Percentiles rank a stretch among this genome's conserved stretches.
These are phyloP conservation scores for Electrophaes corylata DNA, from an alignment of 2,888 invertebrate genomes.

Conservation along the genomic window DNA sequence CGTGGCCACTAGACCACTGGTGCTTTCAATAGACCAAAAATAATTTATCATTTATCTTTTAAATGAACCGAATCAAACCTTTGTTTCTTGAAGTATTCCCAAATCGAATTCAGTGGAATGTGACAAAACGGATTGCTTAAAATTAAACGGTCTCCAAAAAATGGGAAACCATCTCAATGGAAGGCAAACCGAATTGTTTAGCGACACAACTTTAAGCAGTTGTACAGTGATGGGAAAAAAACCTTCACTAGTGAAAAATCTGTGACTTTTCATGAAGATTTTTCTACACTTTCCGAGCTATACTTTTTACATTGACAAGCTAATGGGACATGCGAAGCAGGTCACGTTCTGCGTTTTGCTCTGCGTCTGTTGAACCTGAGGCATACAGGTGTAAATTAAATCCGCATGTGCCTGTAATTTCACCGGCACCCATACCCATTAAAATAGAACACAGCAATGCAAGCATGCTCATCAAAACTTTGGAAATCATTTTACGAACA, in stretches of 20 bases:
- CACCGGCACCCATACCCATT: too few relatives aligned
- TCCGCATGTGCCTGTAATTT: too few relatives aligned
- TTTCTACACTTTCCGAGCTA: background rate
- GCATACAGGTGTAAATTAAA: too few relatives aligned
- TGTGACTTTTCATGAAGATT: background rate
- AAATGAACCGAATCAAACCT: slow-evolving; percentile 15
- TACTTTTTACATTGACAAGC: too few relatives aligned
- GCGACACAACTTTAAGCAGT: slow-evolving; percentile 64
- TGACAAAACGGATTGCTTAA: slow-evolving; percentile 58
- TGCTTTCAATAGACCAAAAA: too few relatives aligned
- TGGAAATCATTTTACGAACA: too few relatives aligned
- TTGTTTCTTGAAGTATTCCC: slow-evolving; percentile 29
- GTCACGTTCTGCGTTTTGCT: too few relatives aligned
- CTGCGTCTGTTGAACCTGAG: too few relatives aligned
- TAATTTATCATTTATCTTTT: background rate
- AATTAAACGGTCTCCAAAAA: slow-evolving; percentile 42
- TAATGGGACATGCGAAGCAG: too few relatives aligned
- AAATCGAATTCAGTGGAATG: slow-evolving; percentile 51
- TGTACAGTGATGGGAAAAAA: slow-evolving; percentile 60
- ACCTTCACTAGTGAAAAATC: background rate
- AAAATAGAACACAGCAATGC: too few relatives aligned
- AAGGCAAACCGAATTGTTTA: slow-evolving; percentile 66
- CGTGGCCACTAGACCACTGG: too few relatives aligned
- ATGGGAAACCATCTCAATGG: slow-evolving; percentile 34
- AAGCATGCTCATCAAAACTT: too few relatives aligned